These are phyloP conservation scores for Saimiri boliviensis DNA, from an alignment of 2,113 vertebrate species.

Conservation along the genomic window DNA sequence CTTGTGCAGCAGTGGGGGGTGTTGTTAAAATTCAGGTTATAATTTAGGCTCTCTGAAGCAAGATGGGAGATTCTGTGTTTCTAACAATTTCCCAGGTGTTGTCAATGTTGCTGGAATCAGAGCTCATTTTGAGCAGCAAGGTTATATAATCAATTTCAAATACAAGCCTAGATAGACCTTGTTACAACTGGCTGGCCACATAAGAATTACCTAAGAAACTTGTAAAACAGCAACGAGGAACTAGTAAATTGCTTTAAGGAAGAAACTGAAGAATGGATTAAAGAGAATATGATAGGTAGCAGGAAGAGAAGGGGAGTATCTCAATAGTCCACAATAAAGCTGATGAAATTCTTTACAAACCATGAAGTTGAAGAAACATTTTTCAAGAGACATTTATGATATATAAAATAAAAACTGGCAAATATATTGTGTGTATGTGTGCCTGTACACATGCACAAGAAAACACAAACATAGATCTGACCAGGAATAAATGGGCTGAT, in stretches of 20 bases:
- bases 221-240: neutral
- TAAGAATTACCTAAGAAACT: neutral
- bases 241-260: neutral
- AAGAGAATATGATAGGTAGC: neutral
- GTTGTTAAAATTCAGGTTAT: neutral
- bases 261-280: neutral
- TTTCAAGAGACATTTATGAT: neutral
- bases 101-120: neutral
- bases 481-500: neutral
- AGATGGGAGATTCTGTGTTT: neutral
- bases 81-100: neutral
- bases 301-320: neutral
- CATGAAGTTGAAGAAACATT: neutral
- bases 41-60: neutral
- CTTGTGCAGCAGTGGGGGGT: neutral
- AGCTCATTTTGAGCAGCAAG: neutral
- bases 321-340: neutral
- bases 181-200: neutral
- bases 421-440: neutral
- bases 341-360: neutral
- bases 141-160: neutral
- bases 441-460: rapidly evolving
- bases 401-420: neutral
- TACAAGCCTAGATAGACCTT: neutral
- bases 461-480: neutral